These are phyloP conservation scores for Falco berigora DNA, from an alignment of 2,797 vertebrate genomes.

Conservation along the genomic window DNA sequence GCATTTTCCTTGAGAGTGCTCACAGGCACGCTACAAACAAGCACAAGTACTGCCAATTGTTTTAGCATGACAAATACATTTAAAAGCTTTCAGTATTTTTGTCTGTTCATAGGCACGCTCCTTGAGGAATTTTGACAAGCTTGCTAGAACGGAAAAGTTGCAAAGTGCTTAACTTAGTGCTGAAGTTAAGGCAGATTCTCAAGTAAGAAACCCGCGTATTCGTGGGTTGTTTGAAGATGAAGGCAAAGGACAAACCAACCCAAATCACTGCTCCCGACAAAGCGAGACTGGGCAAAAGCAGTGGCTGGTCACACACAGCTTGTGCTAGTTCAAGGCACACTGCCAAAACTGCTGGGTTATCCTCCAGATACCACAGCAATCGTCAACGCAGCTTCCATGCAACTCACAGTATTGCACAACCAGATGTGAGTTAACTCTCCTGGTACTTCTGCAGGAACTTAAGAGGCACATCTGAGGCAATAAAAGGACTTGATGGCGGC, in stretches of 20 bases:
- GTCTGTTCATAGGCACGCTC: neutral
- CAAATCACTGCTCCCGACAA: neutral
- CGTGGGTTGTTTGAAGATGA: neutral
- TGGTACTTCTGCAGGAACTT: neutral
- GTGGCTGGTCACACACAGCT: neutral
- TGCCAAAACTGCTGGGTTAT: neutral
- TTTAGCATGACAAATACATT: conserved; percentile 33
- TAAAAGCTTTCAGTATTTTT: conserved; percentile 40
- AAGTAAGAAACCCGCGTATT: neutral
- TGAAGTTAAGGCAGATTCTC: neutral
- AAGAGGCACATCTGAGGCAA: neutral
- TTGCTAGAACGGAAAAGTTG: neutral
- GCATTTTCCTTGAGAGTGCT: conserved; percentile 25
- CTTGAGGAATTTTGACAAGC: conserved; percentile 31
- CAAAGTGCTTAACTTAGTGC: neutral
- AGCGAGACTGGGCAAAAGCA: neutral
- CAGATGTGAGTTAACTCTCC: neutral
- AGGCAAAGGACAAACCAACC: neutral
- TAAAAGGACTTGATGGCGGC: neutral
- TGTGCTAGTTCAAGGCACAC: neutral
- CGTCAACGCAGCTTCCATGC: rapidly evolving
- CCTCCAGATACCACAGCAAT: neutral
- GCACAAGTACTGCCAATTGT: neutral
- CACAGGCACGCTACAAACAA: conserved; percentile 3
- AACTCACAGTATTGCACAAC: neutral